Base-by-base conservation (phyloP, 2,113 vertebrate genomes). In the Halcyon malimbica region DNA sequence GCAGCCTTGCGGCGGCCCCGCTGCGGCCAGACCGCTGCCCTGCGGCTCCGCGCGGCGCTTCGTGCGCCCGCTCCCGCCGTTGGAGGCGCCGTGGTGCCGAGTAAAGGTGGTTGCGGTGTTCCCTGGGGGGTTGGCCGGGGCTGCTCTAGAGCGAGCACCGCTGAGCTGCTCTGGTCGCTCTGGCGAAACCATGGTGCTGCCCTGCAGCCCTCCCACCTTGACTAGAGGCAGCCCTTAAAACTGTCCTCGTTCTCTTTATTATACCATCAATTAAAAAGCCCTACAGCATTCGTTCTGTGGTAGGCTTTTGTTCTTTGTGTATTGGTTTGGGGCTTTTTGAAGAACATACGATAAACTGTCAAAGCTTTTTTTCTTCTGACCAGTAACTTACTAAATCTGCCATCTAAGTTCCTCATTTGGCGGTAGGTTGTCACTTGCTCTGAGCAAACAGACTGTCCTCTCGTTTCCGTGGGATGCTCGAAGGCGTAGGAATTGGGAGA, bases 111-210 rank as follows among this genome's bases (percentile, higher is more conserved):
- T 14, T 46, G 56, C 2, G 17, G 0, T 1, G 25, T 20, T 14
- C 24, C 16, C 8, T 18, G 28, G 3, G 17, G 31, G 15, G 46
- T 8, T 35, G 33, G 16, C 2, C 35, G 37, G 16, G 2, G 15
- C 37, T 17, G 48, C 24, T n/a, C 2, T 12, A 9, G 46, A 2
- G 26, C 25, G 3, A 7, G 8, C 20, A 4, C n/a, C 56, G n/a
- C 17, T 16, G 11, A 3, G 14, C 2, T 46, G 44, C 4, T n/a
- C 31, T 4, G 21, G 15, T 13, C 0, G 26, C 5, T 24, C 15
- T 44, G 8, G 11, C 17, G 13, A 28, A 8, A 29, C 4, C 4
- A 1, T 6, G 4, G 15, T 25, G 15, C 14, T 13, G 48, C 14
- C 1, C 16, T 20, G 18, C 10, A n/a, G 46, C 11, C 48, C 37